Percentiles rank a stretch among this genome's conserved stretches.
phyloP scores from a whole-genome alignment of 2,797 vertebrate genomes.

The Artibeus lituratus region DNA sequence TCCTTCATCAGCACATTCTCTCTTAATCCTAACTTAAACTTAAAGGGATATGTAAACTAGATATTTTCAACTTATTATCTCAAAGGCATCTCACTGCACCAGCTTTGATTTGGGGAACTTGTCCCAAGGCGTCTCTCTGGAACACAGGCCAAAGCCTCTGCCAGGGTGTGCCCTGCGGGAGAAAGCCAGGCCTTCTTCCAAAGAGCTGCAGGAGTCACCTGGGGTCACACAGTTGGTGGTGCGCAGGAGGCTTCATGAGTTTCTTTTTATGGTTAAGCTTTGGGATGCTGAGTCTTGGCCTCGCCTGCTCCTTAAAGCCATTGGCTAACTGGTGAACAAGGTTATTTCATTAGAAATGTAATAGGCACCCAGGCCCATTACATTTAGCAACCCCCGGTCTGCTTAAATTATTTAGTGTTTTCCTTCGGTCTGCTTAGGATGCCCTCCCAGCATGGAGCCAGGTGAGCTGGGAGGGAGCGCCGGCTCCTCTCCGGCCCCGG shows the following conservation, averaged over 20 bases:
- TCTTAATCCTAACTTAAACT: not conserved
- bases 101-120: not conserved
- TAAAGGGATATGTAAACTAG: not conserved
- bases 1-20: not conserved
- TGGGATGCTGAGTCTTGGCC: not conserved
- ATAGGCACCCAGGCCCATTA: not conserved
- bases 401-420: conserved; percentile 61
- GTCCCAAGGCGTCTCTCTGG: not conserved
- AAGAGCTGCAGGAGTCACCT: not conserved
- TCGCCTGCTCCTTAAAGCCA: not conserved
- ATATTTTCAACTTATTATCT: not conserved
- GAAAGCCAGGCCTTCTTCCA: not conserved
- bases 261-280: not conserved
- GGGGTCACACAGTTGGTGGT: not conserved
- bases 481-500: not conserved
- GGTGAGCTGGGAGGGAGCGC: not conserved
- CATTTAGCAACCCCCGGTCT: not conserved
- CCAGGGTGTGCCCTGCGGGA: not conserved
- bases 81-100: not conserved
- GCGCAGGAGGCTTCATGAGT: not conserved
- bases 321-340: not conserved
- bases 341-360: conserved; percentile 31
- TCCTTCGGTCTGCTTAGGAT: conserved; percentile 11
- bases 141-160: not conserved
- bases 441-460: not conserved